A percentile compares a stretch with the other conserved stretches of the same genome.
Conservation (phyloP, 2,113 vertebrate genomes). For the Heteronetta atricapilla region DNA sequence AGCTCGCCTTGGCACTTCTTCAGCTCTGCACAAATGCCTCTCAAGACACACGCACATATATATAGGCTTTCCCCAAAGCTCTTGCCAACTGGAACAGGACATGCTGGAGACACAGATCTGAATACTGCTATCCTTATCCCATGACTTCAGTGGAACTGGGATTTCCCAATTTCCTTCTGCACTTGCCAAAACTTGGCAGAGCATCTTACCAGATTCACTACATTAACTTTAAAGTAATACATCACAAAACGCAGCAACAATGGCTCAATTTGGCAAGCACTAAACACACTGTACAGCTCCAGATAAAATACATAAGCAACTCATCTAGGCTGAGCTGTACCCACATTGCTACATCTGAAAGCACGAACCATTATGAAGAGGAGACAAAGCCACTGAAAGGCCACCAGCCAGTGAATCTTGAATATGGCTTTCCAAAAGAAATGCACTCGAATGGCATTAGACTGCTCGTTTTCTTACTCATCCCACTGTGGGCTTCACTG, state of each 20-base stretch:
- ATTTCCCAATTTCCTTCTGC: conserved; percentile 29
- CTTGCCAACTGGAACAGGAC: background rate
- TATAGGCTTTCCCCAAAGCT: background rate
- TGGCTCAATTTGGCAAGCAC: conserved; percentile 38
- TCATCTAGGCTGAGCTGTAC: conserved; percentile 25
- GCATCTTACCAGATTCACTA: conserved; percentile 44
- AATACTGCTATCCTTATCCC: background rate
- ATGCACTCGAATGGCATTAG: conserved; percentile 31
- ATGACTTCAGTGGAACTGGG: background rate
- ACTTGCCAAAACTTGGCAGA: conserved; percentile 49
- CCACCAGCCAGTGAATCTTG: conserved; percentile 4
- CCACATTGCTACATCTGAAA: conserved; percentile 17
- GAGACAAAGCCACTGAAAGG: conserved; percentile 34
- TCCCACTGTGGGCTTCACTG: background rate
- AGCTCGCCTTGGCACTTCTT: background rate
- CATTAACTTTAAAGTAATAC: conserved; percentile 54
- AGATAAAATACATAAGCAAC: conserved; percentile 32
- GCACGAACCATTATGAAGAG: background rate
- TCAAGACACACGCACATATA: background rate
- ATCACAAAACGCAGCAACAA: conserved; percentile 30
- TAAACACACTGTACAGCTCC: background rate
- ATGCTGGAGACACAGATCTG: background rate
- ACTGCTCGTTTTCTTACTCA: conserved; percentile 3
- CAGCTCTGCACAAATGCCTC: background rate
- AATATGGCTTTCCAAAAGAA: background rate